Percentiles rank a stretch among this genome's conserved stretches.
phyloP scores from a whole-genome alignment of 2,888 invertebrate genomes.

The Fissipunctia ypsillon region DNA sequence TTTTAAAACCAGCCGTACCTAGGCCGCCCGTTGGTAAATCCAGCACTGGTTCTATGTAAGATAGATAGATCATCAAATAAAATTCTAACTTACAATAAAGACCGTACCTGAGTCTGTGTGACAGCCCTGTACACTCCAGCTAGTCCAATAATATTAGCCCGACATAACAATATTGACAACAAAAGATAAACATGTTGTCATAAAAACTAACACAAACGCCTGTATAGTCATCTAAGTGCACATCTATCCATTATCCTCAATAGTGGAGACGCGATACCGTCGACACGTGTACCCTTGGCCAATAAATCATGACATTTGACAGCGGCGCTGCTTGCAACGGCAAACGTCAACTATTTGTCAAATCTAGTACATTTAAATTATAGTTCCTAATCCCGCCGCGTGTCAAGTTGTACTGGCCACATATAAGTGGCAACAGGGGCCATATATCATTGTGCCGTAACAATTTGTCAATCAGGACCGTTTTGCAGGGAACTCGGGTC shows the following conservation, averaged over 20 bases:
- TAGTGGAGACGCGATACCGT: conserved; percentile 61
- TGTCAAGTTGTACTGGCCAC: conserved; percentile 7
- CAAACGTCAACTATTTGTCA: conserved; percentile 26
- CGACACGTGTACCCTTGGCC: conserved; percentile 43
- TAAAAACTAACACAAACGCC: conserved; percentile 44
- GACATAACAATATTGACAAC: conserved; percentile 20
- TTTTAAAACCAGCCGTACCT: too few relatives aligned
- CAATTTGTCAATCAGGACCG: conserved; percentile 67
- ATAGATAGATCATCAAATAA: not conserved
- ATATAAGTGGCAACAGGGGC: conserved; percentile 22
- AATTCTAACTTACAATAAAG: not conserved
- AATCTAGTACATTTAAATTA: conserved; percentile 15
- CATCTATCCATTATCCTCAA: conserved; percentile 56
- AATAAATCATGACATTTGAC: conserved; percentile 18
- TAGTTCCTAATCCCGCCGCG: conserved; percentile 1
- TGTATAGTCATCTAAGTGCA: conserved; percentile 39
- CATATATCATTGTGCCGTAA: conserved; percentile 65
- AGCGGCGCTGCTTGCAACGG: conserved; percentile 6
- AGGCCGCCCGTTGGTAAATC: not conserved
- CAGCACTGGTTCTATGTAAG: not conserved
- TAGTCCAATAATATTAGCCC: conserved; percentile 12
- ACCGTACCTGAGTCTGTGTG: not conserved
- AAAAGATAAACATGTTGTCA: conserved; percentile 45
- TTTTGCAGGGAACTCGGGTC: conserved; percentile 31
- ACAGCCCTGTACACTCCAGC: conserved; percentile 7